Evolutionary conservation across 2,113 vertebrate species (phyloP).

Genomic region (Centrocercus urophasianus): DNA sequence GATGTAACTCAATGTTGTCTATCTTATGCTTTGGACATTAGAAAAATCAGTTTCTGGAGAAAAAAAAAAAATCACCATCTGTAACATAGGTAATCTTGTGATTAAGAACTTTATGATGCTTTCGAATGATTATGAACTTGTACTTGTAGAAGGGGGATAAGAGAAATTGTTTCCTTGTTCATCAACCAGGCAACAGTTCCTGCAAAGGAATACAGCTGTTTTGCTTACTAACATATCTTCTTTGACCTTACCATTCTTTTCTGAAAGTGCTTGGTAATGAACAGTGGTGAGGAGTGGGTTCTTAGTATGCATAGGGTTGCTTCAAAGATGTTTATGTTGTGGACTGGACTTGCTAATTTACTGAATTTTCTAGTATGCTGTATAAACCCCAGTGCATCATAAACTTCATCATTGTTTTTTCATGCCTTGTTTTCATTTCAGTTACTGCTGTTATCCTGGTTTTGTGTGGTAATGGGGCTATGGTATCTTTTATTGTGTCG

Average conservation of each 20-base stretch:
- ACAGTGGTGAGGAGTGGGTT: neutral
- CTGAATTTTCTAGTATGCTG: neutral
- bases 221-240: neutral
- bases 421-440: neutral
- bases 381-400: neutral
- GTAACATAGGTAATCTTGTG: neutral
- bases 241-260: neutral
- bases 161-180: neutral
- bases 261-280: neutral
- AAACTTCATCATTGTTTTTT: neutral
- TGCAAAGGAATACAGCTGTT: neutral
- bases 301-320: neutral
- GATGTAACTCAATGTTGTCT: neutral
- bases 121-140: accelerated
- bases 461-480: neutral
- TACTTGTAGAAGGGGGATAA: neutral
- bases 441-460: neutral
- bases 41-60: neutral
- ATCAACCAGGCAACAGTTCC: neutral
- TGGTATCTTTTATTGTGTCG: neutral
- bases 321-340: neutral
- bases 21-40: neutral
- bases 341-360: neutral
- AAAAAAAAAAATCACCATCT: neutral
- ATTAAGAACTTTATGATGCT: neutral